Base-by-base conservation (phyloP, 2,797 vertebrate species). In the Lepilemur septentrionalis region DNA sequence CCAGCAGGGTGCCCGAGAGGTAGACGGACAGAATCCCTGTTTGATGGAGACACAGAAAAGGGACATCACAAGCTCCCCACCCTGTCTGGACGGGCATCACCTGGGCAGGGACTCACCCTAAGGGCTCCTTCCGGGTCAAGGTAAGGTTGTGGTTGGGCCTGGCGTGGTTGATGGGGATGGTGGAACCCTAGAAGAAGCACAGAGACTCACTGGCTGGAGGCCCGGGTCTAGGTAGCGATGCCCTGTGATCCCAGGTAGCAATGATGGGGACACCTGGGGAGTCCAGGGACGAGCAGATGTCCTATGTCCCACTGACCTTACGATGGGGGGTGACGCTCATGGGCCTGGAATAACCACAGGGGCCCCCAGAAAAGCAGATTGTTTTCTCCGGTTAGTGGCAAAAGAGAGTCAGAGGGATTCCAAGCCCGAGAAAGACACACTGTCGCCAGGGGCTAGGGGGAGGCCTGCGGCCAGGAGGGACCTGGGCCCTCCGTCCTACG, bases 121-220 rank as follows among this genome's bases (percentile, higher is more conserved):
- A 98, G 28, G 99, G 99, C 63, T 99, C 99, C 97, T 98, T 99
- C 98, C 97, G 99, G 88, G 99, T 99, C 95, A 99, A 99, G 17
- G 99, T 99, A 91, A 99, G 98, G 97, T 99, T 99, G 11, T 98
- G 99, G 94, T 99, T 99, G 90, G 99, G 99, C 61, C 99, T 98
- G 93, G 99, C 98, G 8, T 98, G 98, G 97, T 98, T 98, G 85
- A 98, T 98, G 63, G 98, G 98, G 86, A 98, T 98, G 93, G 99
- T 99, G 95, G 98, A 98, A 50, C 99, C 99, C 99, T 99, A 97
- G 30, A 91, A 93, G 88, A 38, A 61, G 35, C 55, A 92, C 0
- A 69, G 18, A 10, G 5, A 15, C 52, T 76, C 87, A 82, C 57
- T 32, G 11, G 20, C 7, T n/a, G 17, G 43, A 52, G 4, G 4